Percentiles rank a stretch among this genome's conserved stretches.
These are phyloP conservation scores for Cancer borealis DNA, from an alignment of 2,888 invertebrate genomes.

Conservation along the genomic window DNA sequence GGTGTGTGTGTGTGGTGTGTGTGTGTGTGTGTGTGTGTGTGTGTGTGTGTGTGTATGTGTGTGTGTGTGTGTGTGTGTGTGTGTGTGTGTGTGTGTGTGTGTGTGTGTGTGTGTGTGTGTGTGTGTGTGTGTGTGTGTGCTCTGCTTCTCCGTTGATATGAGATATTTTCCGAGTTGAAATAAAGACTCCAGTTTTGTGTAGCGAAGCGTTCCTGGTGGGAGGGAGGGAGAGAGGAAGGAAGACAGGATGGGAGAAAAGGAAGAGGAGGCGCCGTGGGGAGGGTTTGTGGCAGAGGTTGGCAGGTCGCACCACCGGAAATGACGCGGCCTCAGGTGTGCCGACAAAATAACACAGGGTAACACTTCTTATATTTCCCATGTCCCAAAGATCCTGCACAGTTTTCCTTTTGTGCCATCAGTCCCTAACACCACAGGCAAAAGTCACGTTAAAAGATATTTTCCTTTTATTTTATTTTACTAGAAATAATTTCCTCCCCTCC, in stretches of 20 bases:
- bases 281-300: conserved; percentile 17
- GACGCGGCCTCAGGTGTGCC: conserved; percentile 16
- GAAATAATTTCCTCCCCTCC: too few species aligned
- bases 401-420: not conserved
- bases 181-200: not conserved
- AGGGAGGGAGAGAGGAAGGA: not conserved
- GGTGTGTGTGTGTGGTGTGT: not conserved
- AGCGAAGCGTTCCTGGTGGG: not conserved
- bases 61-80: not conserved
- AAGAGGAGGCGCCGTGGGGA: not conserved
- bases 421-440: not conserved
- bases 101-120: conserved; percentile 40
- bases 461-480: not conserved
- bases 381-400: not conserved
- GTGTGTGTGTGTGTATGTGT: not conserved
- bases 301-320: conserved; percentile 37
- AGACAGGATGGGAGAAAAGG: not conserved
- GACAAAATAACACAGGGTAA: conserved; percentile 17
- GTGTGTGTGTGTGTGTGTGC: not conserved
- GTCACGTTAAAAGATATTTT: not conserved
- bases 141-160: not conserved
- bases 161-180: not conserved
- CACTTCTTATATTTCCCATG: not conserved
- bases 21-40: conserved; percentile 29
- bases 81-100: conserved; percentile 18